A percentile compares a stretch with the other conserved stretches of the same genome.
Conservation (phyloP, 1,140 invertebrate species). For the Macrosteles quadrilineatus region DNA sequence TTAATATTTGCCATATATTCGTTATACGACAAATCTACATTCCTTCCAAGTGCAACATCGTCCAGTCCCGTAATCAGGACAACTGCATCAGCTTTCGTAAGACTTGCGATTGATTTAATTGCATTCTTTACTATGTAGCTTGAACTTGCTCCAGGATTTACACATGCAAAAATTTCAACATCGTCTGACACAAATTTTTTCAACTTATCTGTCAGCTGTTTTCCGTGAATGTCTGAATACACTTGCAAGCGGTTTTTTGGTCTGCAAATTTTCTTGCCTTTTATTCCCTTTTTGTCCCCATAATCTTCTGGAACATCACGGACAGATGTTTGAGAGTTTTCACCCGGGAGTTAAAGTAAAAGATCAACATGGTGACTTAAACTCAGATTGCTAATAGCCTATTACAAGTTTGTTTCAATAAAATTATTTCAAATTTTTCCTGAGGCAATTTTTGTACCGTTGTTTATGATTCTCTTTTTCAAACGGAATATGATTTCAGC, state of each 20-base stretch:
- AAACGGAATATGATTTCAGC: too few species aligned
- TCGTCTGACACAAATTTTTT: background rate
- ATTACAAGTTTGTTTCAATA: too few species aligned
- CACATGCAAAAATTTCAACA: background rate
- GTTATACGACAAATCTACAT: background rate
- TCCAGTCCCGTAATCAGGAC: background rate
- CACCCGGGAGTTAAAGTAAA: too few species aligned
- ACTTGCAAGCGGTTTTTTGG: background rate
- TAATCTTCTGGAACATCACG: too few species aligned
- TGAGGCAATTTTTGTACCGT: too few species aligned
- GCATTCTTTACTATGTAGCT: slow-evolving; percentile 7
- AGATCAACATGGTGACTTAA: too few species aligned
- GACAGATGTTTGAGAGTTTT: too few species aligned
- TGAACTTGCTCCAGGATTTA: background rate
- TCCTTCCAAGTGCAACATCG: background rate
- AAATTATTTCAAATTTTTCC: too few species aligned
- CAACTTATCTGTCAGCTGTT: slow-evolving; percentile 13
- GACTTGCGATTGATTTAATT: background rate
- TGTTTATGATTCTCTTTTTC: too few species aligned
- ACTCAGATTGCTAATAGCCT: too few species aligned
- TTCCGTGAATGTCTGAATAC: slow-evolving; percentile 19
- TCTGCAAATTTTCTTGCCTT: background rate
- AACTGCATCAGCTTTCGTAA: background rate
- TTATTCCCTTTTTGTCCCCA: too few species aligned
- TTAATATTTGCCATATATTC: slow-evolving; percentile 6